Conservation (phyloP, 2,888 invertebrate species). For the Brassicogethes aeneus region DNA sequence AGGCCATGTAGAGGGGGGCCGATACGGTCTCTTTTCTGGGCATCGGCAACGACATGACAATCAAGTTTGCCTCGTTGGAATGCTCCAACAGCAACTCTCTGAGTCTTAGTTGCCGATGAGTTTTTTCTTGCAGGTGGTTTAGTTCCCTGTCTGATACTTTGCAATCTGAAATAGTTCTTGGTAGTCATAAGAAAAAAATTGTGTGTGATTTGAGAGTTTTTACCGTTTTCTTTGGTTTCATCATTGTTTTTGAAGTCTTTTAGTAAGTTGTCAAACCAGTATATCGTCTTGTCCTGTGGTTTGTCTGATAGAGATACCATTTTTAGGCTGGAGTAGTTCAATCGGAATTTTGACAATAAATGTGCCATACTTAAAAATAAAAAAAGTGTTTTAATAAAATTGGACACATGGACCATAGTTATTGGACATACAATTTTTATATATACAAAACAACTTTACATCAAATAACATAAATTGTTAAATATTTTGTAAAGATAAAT, state of each 20-base stretch:
- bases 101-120: slow-evolving; percentile 81
- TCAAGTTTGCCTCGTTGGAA: slow-evolving; percentile 76
- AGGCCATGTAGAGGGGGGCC: slow-evolving; percentile 90
- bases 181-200: slow-evolving; percentile 8
- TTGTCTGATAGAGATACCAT: slow-evolving; percentile 86
- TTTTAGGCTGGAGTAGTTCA: slow-evolving; percentile 84
- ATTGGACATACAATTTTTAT: no score
- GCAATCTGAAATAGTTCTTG: slow-evolving; percentile 49
- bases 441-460: no score
- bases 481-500: no score
- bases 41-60: slow-evolving; percentile 94
- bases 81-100: slow-evolving; percentile 83
- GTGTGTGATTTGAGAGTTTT: no score
- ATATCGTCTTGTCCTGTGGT: slow-evolving; percentile 65
- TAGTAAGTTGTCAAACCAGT: slow-evolving; percentile 63
- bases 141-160: slow-evolving; percentile 66
- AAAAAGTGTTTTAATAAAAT: slow-evolving; percentile 5
- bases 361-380: slow-evolving; percentile 74
- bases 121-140: slow-evolving; percentile 71
- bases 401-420: no score
- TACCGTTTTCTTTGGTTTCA: slow-evolving; percentile 30
- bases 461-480: no score
- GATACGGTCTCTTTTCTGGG: slow-evolving; percentile 84
- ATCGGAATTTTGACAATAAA: slow-evolving; percentile 85
- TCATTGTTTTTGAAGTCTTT: slow-evolving; percentile 52